A percentile compares a stretch with the other conserved stretches of the same genome.
phyloP scores from a whole-genome alignment of 1,140 invertebrate genomes.

The Sinonovacula constricta region DNA sequence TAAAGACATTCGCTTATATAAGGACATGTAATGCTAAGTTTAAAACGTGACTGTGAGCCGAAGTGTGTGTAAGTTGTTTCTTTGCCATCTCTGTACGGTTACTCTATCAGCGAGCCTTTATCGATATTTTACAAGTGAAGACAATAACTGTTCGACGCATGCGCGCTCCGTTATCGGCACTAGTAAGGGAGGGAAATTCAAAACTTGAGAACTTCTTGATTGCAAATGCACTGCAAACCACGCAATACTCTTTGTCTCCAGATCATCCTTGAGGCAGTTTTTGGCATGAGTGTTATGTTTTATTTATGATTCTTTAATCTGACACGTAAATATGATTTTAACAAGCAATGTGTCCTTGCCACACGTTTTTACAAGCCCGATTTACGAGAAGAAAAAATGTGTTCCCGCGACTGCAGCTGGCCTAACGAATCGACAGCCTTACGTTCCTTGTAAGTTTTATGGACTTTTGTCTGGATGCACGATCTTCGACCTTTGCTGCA shows the following conservation, averaged over 20 bases:
- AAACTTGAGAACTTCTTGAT: constrained; percentile 21
- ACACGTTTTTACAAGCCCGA: constrained; percentile 12
- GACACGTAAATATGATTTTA: constrained; percentile 6
- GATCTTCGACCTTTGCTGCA: constrained; percentile 30
- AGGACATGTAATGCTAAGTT: no score
- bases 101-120: no score
- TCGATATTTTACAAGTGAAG: background rate
- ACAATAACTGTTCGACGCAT: constrained; percentile 7
- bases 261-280: background rate
- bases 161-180: constrained; percentile 3
- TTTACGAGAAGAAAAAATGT: background rate
- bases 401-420: constrained; percentile 33
- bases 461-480: constrained; percentile 43
- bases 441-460: constrained; percentile 39
- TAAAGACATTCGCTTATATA: no score
- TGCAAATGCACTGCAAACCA: background rate
- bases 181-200: constrained; percentile 36
- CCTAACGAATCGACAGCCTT: constrained; percentile 8
- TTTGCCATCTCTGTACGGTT: no score
- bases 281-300: constrained; percentile 15
- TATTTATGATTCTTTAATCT: constrained; percentile 27
- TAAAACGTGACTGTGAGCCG: no score
- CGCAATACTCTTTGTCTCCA: background rate
- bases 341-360: background rate
- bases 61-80: no score